Conservation (phyloP, 1,140 invertebrate genomes). For the Drosophila carrolli region DNA sequence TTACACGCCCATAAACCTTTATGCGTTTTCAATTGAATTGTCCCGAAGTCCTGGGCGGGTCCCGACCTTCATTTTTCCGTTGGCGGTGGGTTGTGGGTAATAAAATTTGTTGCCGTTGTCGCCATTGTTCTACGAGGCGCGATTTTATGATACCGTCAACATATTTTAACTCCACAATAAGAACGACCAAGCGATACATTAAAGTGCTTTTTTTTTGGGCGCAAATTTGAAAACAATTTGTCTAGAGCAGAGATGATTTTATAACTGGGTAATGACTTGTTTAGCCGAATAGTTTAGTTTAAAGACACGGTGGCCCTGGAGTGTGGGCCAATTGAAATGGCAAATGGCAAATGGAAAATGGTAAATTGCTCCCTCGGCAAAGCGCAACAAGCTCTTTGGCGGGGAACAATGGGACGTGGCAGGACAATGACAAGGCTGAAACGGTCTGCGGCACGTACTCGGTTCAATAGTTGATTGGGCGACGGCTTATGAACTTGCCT, state of each 20-base stretch:
- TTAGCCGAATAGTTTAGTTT: slow-evolving; percentile 4
- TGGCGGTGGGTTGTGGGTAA: slow-evolving; percentile 22
- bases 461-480: slow-evolving; percentile 48
- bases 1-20: slow-evolving; percentile 66
- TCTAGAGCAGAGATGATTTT: too few relatives aligned
- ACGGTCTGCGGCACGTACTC: slow-evolving; percentile 21
- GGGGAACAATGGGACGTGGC: slow-evolving; percentile 22
- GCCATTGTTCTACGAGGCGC: slow-evolving; percentile 59
- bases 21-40: slow-evolving; percentile 67
- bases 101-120: slow-evolving; percentile 62
- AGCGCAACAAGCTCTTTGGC: slow-evolving; percentile 27
- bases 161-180: slow-evolving; percentile 15
- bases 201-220: not conserved
- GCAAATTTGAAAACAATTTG: not conserved
- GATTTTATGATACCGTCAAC: slow-evolving; percentile 55
- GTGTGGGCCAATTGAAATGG: slow-evolving; percentile 21
- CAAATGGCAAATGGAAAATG: not conserved
- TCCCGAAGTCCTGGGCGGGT: slow-evolving; percentile 24
- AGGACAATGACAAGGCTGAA: slow-evolving; percentile 34
- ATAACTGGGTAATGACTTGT: not conserved
- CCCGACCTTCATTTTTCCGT: slow-evolving; percentile 19
- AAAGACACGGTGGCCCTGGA: not conserved
- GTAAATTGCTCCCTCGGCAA: slow-evolving; percentile 16
- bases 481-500: slow-evolving; percentile 41
- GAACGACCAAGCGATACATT: not conserved